A percentile compares a stretch with the other conserved stretches of the same genome.
Evolutionary conservation across 2,797 vertebrate species (phyloP).

Genomic region (Sciurus carolinensis): DNA sequence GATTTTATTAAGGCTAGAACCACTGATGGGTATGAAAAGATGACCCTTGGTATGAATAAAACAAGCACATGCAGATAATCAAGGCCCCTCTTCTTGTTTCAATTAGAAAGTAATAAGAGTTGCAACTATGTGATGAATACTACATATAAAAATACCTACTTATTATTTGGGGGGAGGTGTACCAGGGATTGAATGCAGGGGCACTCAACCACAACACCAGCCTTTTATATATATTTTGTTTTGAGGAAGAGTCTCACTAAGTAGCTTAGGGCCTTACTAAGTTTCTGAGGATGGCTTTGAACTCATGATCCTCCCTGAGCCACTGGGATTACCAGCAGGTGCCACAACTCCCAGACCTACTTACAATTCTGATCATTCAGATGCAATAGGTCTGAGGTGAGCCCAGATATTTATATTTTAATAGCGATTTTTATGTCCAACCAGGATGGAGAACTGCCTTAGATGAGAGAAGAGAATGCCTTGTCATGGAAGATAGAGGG

Average conservation of each 20-base stretch:
- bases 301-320: too few species aligned
- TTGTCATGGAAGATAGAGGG: rapidly evolving
- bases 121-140: neutral
- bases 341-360: neutral
- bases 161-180: neutral
- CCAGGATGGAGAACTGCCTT: neutral
- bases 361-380: neutral
- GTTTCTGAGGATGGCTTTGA: too few species aligned
- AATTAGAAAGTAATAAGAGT: neutral
- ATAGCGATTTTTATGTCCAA: neutral
- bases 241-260: too few species aligned
- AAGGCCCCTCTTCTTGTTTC: neutral
- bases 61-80: neutral
- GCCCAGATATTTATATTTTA: neutral
- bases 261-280: too few species aligned
- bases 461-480: neutral
- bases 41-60: neutral
- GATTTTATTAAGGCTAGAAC: neutral
- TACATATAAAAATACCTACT: neutral
- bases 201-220: too few species aligned
- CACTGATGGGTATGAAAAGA: neutral
- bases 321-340: too few species aligned
- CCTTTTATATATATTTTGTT: too few species aligned
- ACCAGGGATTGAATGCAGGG: too few species aligned
- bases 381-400: neutral